Evolutionary conservation across 1,140 invertebrate species (phyloP), one percentile per base, ranked within the genome.

Genomic region (Euura saliciscinereae): DNA sequence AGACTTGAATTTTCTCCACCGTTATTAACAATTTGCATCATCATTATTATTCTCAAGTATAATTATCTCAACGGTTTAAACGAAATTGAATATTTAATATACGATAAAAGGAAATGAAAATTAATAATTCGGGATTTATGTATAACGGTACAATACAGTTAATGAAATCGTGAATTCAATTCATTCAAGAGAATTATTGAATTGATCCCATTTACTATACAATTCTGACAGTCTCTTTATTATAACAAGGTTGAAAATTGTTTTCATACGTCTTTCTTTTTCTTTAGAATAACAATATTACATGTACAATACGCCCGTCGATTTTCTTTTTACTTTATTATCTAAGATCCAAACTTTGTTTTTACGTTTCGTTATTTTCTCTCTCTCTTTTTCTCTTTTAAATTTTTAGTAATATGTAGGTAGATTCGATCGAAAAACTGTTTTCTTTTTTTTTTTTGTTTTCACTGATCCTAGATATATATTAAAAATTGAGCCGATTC

Each of bases 401-500:
- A 28, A 28, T 28, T 67, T 45, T 74, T 28, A 28, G 28, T 28
- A 28, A 28, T 28, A 1, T 28, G 28, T 28, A 28, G 28, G 28
- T 28, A 28, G 28, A 28, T 28, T 28, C 28, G 1, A 28, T 28
- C 28, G 28, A 28, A 28, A 28, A 28, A 28, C 28, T 28, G 28
- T 28, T 28, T 13, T 71, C 68, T 46, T 73, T 59, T n/a, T 66
- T 69, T 59, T 28, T 65, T 71, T 64, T 65, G 71, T 43, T 59
- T 68, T 51, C 59, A 69, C 75, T 72, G 77, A 73, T 74, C 51
- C 72, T 28, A 28, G 69, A 64, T 76, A 65, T 75, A 72, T 73
- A 51, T 77, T 77, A 43, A 64, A 74, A 78, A 73, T 82, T 84
- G 83, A 83, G 82, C 83, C 79, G 69, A 65, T 79, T 79, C 68